These are phyloP conservation scores for Norana najaformis DNA, from an alignment of 2,888 invertebrate species.

Conservation along the genomic window DNA sequence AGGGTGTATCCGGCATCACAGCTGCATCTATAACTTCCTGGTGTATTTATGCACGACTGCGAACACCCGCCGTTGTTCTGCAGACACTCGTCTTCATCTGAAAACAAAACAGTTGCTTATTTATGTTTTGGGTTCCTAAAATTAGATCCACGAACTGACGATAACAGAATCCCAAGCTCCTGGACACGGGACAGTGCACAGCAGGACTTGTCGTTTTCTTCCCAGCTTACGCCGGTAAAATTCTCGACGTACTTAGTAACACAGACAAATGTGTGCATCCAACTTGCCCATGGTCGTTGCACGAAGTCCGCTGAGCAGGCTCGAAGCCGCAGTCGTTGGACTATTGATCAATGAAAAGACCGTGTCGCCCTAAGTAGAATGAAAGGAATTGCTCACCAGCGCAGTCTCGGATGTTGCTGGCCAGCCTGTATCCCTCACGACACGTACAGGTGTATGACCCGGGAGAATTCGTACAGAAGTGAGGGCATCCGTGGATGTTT, in stretches of 20 bases:
- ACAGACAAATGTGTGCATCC: no score
- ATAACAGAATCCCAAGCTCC: no score
- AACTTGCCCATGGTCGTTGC: no score
- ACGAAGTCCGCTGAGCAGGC: no score
- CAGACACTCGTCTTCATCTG: slow-evolving; percentile 53
- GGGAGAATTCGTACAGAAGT: slow-evolving; percentile 39
- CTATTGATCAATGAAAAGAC: not conserved
- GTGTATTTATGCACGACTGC: slow-evolving; percentile 42
- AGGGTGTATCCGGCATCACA: slow-evolving; percentile 40
- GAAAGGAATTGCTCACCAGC: slow-evolving; percentile 26
- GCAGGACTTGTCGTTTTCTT: no score
- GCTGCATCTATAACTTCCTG: slow-evolving; percentile 39
- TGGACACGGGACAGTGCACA: no score
- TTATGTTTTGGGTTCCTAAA: no score
- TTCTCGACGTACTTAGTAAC: no score
- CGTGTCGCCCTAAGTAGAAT: not conserved
- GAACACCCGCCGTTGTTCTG: slow-evolving; percentile 49
- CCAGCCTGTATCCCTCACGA: slow-evolving; percentile 35
- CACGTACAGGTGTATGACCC: slow-evolving; percentile 40
- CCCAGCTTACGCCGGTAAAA: no score
- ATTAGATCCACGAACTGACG: no score
- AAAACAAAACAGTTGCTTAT: not conserved
- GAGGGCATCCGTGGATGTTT: slow-evolving; percentile 28
- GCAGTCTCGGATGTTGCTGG: slow-evolving; percentile 37
- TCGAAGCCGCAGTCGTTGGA: no score